A percentile compares a stretch with the other conserved stretches of the same genome.
phyloP scores from a whole-genome alignment of 1,140 invertebrate genomes.

The Cataglyphis hispanica region DNA sequence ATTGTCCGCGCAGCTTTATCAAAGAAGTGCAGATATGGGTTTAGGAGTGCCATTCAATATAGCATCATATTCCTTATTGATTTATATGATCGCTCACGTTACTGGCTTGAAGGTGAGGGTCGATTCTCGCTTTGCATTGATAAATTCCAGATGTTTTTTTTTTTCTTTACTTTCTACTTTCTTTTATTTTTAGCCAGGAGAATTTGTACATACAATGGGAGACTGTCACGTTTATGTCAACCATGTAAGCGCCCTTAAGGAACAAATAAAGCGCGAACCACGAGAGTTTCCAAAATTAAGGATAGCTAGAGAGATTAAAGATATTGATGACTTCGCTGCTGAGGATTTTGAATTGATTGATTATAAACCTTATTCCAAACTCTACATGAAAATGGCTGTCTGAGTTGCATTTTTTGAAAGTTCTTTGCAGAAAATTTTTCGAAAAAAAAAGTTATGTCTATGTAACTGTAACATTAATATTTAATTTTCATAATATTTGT shows the following conservation, averaged over 20 bases:
- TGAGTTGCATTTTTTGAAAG: constrained; percentile 85
- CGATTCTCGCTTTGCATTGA: constrained; percentile 13
- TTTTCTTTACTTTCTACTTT: constrained; percentile 46
- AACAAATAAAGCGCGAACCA: constrained; percentile 94
- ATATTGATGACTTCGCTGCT: constrained; percentile 96
- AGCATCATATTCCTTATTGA: constrained; percentile 98
- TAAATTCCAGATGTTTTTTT: constrained; percentile 21
- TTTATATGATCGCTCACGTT: constrained; percentile 98
- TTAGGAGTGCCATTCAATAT: constrained; percentile 99
- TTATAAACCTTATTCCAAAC: constrained; percentile 96
- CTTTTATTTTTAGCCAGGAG: constrained; percentile 91
- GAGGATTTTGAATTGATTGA: constrained; percentile 95
- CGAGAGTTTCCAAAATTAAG: constrained; percentile 94
- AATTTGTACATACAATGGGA: constrained; percentile 98
- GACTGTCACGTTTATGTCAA: constrained; percentile 99
- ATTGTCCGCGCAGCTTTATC: constrained; percentile 97
- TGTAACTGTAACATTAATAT: neutral
- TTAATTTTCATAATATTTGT: neutral
- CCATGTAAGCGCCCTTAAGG: constrained; percentile 94
- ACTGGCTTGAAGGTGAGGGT: constrained; percentile 92
- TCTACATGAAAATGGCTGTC: constrained; percentile 98
- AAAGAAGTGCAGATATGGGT: constrained; percentile 99
- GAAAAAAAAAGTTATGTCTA: neutral
- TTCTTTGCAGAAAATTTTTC: neutral
- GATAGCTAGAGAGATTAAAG: constrained; percentile 90